Conservation (phyloP, 2,888 invertebrate genomes). For the Seira sanloemensis region DNA sequence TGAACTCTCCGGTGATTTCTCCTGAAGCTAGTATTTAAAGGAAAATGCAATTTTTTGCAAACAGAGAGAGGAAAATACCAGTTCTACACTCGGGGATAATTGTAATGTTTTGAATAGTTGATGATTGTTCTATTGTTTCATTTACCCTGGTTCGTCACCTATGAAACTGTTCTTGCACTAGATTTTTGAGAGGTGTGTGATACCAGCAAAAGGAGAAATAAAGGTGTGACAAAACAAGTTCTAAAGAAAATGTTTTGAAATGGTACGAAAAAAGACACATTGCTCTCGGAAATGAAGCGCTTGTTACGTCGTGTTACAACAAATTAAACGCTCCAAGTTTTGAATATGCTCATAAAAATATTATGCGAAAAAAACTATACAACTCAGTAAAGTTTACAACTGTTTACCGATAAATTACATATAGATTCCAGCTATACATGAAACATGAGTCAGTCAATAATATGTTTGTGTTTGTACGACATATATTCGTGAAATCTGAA, state of each 20-base stretch:
- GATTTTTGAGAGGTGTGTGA: background rate
- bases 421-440: no score
- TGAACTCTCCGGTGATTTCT: conserved; percentile 13
- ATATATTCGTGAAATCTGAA: no score
- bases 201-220: background rate
- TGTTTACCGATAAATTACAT: no score
- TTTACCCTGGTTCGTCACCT: conserved; percentile 2
- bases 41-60: background rate
- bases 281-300: conserved; percentile 16
- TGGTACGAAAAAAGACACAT: background rate
- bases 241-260: conserved; percentile 17
- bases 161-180: background rate
- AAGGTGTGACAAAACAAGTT: conserved; percentile 17
- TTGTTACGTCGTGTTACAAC: conserved; percentile 1
- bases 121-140: conserved; percentile 9
- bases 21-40: conserved; percentile 11
- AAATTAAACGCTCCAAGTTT: no score
- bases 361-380: no score
- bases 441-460: no score
- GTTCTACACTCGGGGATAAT: background rate
- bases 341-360: no score
- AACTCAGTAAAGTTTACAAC: no score
- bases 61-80: conserved; percentile 7
- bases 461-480: no score
- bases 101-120: background rate